Percentiles rank a stretch among this genome's conserved stretches.
These are phyloP conservation scores for Limonius californicus DNA, from an alignment of 1,140 invertebrate genomes.

Conservation along the genomic window DNA sequence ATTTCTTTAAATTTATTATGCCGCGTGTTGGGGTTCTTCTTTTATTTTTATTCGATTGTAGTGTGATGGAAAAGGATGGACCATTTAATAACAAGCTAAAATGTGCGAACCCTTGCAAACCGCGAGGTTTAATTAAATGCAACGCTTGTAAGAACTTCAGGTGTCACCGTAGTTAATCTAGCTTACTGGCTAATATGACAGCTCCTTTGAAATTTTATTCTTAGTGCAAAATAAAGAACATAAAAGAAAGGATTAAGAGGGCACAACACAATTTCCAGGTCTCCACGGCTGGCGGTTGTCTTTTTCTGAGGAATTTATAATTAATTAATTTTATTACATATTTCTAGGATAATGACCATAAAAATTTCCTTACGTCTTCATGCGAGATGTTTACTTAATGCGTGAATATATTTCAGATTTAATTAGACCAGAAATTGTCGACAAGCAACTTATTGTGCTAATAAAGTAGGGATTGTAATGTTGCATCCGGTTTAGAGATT, in stretches of 20 bases:
- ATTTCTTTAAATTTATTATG: too few species aligned
- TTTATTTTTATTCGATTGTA: too few species aligned
- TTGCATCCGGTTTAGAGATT: conserved; percentile 4
- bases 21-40: too few species aligned
- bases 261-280: too few species aligned
- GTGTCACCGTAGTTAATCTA: conserved; percentile 3
- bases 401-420: background rate
- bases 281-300: too few species aligned
- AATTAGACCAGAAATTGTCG: conserved; percentile 8
- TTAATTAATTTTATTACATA: too few species aligned
- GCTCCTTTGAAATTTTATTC: background rate
- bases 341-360: too few species aligned
- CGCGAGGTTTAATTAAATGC: background rate
- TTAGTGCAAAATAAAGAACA: background rate
- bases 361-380: background rate
- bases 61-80: too few species aligned
- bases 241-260: conserved; percentile 2
- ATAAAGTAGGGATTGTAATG: conserved; percentile 5
- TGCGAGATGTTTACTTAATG: background rate
- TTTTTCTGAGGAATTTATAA: too few species aligned
- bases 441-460: conserved; percentile 2
- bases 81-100: too few species aligned
- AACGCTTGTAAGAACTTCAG: background rate
- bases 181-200: conserved; percentile 6
- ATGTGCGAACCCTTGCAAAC: too few species aligned